Evolutionary conservation across 1,140 invertebrate genomes (phyloP).

Genomic region (Drosophila repleta): DNA sequence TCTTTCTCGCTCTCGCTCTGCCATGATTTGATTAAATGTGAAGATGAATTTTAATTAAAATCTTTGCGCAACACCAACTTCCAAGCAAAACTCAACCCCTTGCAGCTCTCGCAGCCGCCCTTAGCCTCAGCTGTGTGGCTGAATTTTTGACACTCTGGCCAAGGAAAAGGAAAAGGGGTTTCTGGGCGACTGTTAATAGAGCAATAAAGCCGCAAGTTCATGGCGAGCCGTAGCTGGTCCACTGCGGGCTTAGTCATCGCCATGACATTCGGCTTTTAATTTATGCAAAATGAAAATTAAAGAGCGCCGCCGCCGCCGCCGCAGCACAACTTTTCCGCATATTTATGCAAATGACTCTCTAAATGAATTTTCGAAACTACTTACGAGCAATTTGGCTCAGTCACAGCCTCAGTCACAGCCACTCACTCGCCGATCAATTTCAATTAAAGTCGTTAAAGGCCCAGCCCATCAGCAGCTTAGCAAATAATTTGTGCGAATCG

Average conservation of each 20-base stretch:
- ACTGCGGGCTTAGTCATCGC: constrained; percentile 60
- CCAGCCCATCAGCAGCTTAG: constrained; percentile 20
- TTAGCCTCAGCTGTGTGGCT: constrained; percentile 28
- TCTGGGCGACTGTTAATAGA: constrained; percentile 58
- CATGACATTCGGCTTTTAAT: constrained; percentile 53
- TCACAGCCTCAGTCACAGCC: not conserved
- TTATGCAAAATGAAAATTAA: constrained; percentile 81
- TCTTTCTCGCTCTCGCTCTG: constrained; percentile 3
- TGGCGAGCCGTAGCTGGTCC: constrained; percentile 39
- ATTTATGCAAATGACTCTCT: constrained; percentile 69
- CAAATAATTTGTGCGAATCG: constrained; percentile 50
- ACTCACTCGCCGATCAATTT: constrained; percentile 51
- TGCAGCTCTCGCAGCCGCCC: not conserved
- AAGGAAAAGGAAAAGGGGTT: constrained; percentile 25
- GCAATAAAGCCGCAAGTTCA: constrained; percentile 80
- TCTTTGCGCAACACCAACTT: constrained; percentile 48
- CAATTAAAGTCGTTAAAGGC: constrained; percentile 46
- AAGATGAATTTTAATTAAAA: constrained; percentile 84
- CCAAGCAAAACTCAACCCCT: not conserved
- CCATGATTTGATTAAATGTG: constrained; percentile 84
- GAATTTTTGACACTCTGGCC: constrained; percentile 60
- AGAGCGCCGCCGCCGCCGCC: constrained; percentile 45
- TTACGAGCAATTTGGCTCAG: constrained; percentile 55
- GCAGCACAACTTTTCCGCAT: constrained; percentile 37
- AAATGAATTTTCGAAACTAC: constrained; percentile 73